Evolutionary conservation across 2,113 vertebrate species (phyloP).

Genomic region (Paradisaea rubra): DNA sequence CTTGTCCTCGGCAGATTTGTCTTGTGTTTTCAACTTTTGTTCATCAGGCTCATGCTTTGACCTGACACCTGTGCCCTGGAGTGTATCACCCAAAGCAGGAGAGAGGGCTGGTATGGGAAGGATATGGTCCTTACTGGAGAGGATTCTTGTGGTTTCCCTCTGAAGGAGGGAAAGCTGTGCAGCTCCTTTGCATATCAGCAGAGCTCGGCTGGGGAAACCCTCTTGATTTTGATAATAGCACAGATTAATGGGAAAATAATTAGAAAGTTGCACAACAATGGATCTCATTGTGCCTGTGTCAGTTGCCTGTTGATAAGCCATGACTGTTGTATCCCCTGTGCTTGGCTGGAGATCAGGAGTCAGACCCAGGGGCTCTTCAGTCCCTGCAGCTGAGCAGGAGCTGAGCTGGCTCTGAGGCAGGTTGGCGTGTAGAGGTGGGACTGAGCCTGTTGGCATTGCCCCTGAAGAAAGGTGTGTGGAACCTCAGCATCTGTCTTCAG

Average conservation of each 20-base stretch:
- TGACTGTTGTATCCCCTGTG: neutral
- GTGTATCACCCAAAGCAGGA: neutral
- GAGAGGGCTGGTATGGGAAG: neutral
- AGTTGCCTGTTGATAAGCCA: accelerated
- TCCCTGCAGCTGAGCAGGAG: neutral
- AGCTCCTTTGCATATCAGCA: neutral
- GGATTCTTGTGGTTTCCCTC: neutral
- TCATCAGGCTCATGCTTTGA: neutral
- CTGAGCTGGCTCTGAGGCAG: neutral
- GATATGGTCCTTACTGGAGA: neutral
- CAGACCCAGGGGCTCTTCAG: neutral
- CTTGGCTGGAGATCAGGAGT: neutral
- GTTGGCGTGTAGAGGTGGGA: neutral
- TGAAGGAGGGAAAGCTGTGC: neutral
- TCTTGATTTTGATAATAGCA: neutral
- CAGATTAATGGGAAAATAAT: neutral
- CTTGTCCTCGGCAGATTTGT: neutral
- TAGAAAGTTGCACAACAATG: neutral
- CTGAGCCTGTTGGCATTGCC: accelerated
- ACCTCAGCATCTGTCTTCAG: neutral
- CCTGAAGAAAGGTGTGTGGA: neutral
- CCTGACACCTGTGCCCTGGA: neutral
- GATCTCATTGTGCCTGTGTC: neutral
- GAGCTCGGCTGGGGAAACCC: neutral
- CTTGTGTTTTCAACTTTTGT: neutral